Base-by-base conservation (phyloP, 2,797 vertebrate genomes). In the Xiphophorus birchmanni region DNA sequence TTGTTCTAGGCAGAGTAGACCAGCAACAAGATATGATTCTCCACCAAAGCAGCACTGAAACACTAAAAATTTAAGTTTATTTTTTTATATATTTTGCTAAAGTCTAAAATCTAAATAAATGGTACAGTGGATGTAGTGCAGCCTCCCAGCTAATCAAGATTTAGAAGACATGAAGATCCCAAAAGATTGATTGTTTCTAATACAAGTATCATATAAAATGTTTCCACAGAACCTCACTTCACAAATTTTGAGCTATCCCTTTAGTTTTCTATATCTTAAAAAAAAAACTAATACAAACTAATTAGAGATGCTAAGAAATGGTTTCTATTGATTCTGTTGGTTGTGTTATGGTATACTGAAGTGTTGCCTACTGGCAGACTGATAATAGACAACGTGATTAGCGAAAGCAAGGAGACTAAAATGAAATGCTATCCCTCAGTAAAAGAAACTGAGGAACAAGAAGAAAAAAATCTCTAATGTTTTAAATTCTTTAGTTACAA, bases 401-500 rank as follows among this genome's bases (percentile, higher is more conserved):
- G 76, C 78, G 50, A 83, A 83, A 78, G 78, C 71, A 69, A 83
- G 80, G 45, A 80, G 56, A 82, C 78, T 71, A 69, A 78, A 72
- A 63, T 76, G 63, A 35, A 84, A 73, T 73, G 82, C n/a, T 79
- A 69, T 42, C 52, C 35, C 56, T n/a, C n/a, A 32, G 74, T 29
- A 44, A 83, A 76, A 84, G 29, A 32, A 32, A 60, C 50, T 9
- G 29, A 63, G 29, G 84, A 86, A 54, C 18, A 26, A 60, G 4
- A 60, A 60, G n/a, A 7, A 60, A 17, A 29, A 85, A 86, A 56
- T 23, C 76, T 37, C 10, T 29, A 45, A 69, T 60, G 75, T 86
- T 52, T 69, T 74, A 83, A 84, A 82, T 74, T 72, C 75, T 85
- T 81, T 82, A 80, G 87, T 83, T 87, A 84, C 52, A n/a, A 76